Base-by-base conservation (phyloP, 1,140 invertebrate genomes). In the Drosophila repletoides region DNA sequence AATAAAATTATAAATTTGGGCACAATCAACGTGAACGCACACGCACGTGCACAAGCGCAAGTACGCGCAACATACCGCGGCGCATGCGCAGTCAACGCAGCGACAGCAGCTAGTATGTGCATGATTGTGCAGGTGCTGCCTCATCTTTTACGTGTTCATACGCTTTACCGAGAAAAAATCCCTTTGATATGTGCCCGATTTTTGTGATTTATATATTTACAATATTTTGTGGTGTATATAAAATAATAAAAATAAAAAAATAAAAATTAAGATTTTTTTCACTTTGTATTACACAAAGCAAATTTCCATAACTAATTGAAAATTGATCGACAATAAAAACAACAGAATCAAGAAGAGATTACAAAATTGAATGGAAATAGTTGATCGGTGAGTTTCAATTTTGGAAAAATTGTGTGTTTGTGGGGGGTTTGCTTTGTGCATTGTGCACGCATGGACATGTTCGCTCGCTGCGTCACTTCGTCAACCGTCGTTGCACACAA, bases 101-200 rank as follows among this genome's bases (percentile, higher is more conserved):
- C 29, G 12, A 17, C 31, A 12, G 45, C 34, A 26, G 24, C 45
- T n/a, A n/a, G n/a, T n/a, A 40, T 60, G 40, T 49, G 28, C 56
- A 52, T 33, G 46, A 43, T 49, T 52, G 19, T 51, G 34, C 58
- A 61, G 58, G 58, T 61, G 58, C 40, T 60, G 49, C 29, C 24
- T 12, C 40, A 17, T n/a, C 34, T 58, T 43, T 17, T 21, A 17
- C 14, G 28, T 56, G 17, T 29, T 40, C 14, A 17, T 15, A 43
- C 33, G 10, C 17, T 56, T 56, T 45, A 12, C 40, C 40, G 53
- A 26, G 38, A 56, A 40, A 10, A 43, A 33, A 60, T 60, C 56
- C 26, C 21, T 49, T n/a, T 19, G 34, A 17, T 24, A 17, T 26
- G 21, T 26, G 55, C 33, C 33, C 53, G 38, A 58, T 38, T 40